Conservation (phyloP, 2,113 vertebrate genomes). For the Meriones unguiculatus region DNA sequence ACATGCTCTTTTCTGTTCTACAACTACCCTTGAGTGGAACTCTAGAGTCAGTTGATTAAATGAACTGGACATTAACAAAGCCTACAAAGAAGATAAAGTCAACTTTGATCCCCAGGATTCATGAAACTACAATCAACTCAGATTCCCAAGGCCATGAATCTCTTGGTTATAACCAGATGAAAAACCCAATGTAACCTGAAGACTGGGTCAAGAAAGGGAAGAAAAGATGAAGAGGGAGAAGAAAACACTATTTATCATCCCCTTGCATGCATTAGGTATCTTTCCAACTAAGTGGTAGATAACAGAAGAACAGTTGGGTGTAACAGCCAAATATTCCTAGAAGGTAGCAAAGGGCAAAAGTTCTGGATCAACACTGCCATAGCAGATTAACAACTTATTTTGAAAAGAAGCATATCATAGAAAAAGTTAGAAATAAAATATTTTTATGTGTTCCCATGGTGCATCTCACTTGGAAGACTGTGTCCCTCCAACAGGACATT, state of each 20-base stretch:
- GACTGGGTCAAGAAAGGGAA: not conserved
- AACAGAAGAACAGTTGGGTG: not conserved
- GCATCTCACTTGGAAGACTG: not conserved
- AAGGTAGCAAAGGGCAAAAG: not conserved
- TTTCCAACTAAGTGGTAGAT: not conserved
- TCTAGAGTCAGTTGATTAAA: not conserved
- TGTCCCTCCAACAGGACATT: not conserved
- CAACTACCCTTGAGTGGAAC: not conserved
- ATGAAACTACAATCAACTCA: constrained; percentile 20
- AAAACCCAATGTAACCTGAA: not conserved
- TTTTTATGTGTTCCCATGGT: not conserved
- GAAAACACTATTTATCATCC: not conserved
- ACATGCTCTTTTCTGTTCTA: not conserved
- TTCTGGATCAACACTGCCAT: not conserved
- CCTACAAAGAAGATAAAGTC: not conserved
- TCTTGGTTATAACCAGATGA: not conserved
- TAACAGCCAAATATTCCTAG: not conserved
- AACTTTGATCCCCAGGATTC: not conserved
- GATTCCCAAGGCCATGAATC: constrained; percentile 13
- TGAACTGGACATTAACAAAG: not conserved
- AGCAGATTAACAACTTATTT: not conserved
- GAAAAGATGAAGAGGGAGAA: not conserved
- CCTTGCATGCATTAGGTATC: not conserved
- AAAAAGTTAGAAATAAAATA: not conserved
- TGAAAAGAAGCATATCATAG: not conserved